Percentiles rank a stretch among this genome's conserved stretches.
Conservation (phyloP, 2,797 vertebrate genomes). For the Chromobotia macracanthus region DNA sequence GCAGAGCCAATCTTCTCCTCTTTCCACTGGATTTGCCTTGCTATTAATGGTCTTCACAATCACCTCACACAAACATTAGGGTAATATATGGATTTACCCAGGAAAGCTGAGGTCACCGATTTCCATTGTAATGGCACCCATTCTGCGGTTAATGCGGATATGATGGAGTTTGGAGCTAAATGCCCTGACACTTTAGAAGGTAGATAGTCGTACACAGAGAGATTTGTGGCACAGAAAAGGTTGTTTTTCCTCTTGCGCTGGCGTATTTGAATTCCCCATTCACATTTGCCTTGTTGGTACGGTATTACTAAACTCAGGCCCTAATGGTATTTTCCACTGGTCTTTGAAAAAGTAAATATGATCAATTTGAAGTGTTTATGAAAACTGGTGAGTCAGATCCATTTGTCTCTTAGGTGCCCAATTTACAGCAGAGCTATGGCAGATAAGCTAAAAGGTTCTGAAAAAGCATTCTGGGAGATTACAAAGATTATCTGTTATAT, state of each 20-base stretch:
- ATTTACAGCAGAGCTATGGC: constrained; percentile 44
- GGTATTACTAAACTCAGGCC: constrained; percentile 24
- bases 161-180: constrained; percentile 75
- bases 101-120: constrained; percentile 72
- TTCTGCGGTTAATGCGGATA: constrained; percentile 76
- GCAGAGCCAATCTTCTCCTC: constrained; percentile 52
- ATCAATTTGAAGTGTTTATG: constrained; percentile 53
- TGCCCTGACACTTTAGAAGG: constrained; percentile 70
- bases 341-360: constrained; percentile 50
- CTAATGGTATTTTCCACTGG: constrained; percentile 52
- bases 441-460: constrained; percentile 39
- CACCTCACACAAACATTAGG: constrained; percentile 68
- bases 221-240: constrained; percentile 69
- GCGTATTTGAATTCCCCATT: constrained; percentile 56
- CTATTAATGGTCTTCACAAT: constrained; percentile 69
- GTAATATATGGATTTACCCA: constrained; percentile 71
- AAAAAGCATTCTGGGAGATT: constrained; percentile 41
- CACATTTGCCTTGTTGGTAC: constrained; percentile 45
- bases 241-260: constrained; percentile 69
- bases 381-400: constrained; percentile 54
- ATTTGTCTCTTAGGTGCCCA: constrained; percentile 45
- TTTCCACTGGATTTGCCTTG: constrained; percentile 75
- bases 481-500: constrained; percentile 45
- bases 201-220: constrained; percentile 67
- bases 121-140: constrained; percentile 76